Evolutionary conservation across 2,113 vertebrate genomes (phyloP).

Genomic region (Peromyscus maniculatus): DNA sequence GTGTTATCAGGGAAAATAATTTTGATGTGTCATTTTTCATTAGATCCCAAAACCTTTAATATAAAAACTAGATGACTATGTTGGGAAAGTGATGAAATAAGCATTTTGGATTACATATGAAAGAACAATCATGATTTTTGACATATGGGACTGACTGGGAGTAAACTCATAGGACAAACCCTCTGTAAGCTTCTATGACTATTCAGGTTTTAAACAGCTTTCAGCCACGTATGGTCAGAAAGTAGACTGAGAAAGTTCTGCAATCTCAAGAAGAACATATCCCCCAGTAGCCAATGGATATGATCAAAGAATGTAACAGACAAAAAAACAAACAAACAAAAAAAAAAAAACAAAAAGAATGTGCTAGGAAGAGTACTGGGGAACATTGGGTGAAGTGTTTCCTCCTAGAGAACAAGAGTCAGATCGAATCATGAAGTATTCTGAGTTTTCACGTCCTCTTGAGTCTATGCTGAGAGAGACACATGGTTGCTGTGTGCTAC

Average conservation of each 20-base stretch:
- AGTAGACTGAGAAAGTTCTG: background rate
- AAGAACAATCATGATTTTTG: background rate
- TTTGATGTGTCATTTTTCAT: constrained; percentile 10
- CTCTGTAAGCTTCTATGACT: constrained; percentile 29
- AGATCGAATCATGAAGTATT: background rate
- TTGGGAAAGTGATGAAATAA: background rate
- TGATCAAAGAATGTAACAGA: background rate
- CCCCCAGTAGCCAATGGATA: background rate
- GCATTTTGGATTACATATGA: constrained; percentile 17
- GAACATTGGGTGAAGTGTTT: constrained; percentile 3
- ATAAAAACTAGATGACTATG: background rate
- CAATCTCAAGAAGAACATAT: background rate
- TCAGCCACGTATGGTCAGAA: background rate
- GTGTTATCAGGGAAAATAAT: background rate
- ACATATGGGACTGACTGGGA: background rate
- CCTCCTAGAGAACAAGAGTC: background rate
- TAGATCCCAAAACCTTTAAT: background rate
- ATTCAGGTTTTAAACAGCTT: constrained; percentile 33
- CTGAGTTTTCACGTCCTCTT: background rate
- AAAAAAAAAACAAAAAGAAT: background rate
- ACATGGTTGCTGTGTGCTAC: background rate
- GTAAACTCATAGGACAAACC: background rate
- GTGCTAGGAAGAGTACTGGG: background rate
- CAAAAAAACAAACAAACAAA: background rate
- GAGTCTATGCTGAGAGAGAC: background rate